Conservation (phyloP, 2,888 invertebrate species). For the Eristalinus aeneus region DNA sequence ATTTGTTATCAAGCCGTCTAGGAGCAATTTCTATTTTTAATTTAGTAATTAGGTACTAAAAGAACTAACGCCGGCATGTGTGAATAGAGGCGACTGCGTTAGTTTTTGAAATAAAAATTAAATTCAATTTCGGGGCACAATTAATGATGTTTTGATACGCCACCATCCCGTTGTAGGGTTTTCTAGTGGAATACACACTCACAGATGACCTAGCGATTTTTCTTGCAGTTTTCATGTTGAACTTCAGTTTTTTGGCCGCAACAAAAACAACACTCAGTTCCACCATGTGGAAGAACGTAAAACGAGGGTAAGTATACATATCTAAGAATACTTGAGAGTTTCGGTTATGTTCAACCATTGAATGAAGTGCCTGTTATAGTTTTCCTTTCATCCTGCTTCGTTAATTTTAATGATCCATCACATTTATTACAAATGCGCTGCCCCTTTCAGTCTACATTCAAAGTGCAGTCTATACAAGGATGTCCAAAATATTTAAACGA, state of each 20-base stretch:
- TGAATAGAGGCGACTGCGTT: background rate
- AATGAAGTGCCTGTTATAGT: constrained; percentile 21
- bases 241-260: background rate
- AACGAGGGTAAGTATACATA: too few species aligned
- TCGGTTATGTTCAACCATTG: constrained; percentile 23
- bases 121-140: background rate
- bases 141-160: background rate
- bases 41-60: constrained; percentile 22
- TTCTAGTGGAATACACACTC: background rate
- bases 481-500: constrained; percentile 46
- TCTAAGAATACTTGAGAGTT: too few species aligned
- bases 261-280: constrained; percentile 32
- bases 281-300: background rate
- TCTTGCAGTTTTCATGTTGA: background rate
- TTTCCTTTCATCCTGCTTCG: background rate
- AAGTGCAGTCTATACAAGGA: constrained; percentile 21
- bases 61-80: background rate
- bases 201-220: background rate
- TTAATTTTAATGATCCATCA: constrained; percentile 31
- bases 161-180: background rate
- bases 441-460: constrained; percentile 1
- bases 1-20: constrained; percentile 19
- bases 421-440: constrained; percentile 38
- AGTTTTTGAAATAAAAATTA: background rate
- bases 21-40: constrained; percentile 23